Evolutionary conservation across 35 echinoderm and acorn worm genomes (phyloP), one percentile per base, ranked within the genome.

Genomic region (Diadema setosum): DNA sequence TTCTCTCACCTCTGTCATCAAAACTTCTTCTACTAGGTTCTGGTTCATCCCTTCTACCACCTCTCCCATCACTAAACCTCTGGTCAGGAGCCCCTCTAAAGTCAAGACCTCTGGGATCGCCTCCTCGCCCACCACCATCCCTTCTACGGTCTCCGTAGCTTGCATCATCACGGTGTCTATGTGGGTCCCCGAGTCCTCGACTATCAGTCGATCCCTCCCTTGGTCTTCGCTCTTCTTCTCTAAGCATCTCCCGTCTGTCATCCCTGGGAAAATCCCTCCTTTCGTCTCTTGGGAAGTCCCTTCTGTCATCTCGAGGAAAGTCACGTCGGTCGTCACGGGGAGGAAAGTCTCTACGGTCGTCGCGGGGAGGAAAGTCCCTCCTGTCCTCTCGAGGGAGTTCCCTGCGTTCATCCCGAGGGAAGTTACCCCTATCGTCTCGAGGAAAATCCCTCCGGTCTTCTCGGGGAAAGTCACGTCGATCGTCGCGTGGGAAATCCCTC

Each of bases 151-250:
- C 73, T 11, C 48, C 48, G 44, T 78, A 16, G 25, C 73, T 41
- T 9, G 1, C 35, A 78, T 78, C 83, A 44, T 58, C 81, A 45
- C 43, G 65, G n/a, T 64, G 59, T 8, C 59, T 64, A 16, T 67
- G 25, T 16, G 32, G 61, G 26, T 67, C 63, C 37, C 64, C 88
- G 42, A 31, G 42, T 3, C 81, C 48, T 23, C 80, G 81, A 11
- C 57, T 84, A 83, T 90, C 88, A 48, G 59, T 42, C 43, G 88
- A 83, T 14, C 63, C 60, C 39, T 90, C 88, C 27, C 88, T 83
- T 18, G 56, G 42, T 40, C 80, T 73, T 27, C 81, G 30, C 40
- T 65, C 63, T 29, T 81, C 75, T 12, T 90, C 80, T 24, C 88
- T 44, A 20, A 34, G 59, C 30, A 36, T 55, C 7, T 45, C 88